phyloP scores from a whole-genome alignment of 2,888 invertebrate species.

The Dexiosoma caninum region DNA sequence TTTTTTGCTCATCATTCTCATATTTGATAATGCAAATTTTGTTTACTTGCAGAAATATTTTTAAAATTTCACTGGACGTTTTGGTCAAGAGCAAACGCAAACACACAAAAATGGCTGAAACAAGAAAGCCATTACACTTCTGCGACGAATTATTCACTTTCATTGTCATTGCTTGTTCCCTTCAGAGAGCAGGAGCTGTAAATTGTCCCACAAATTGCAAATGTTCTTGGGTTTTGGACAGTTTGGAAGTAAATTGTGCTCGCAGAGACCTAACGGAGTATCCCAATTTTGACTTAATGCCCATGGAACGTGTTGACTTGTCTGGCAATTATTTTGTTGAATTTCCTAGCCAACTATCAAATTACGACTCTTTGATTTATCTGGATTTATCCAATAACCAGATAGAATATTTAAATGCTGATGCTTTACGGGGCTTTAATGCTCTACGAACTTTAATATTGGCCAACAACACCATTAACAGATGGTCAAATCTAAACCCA shows the following conservation, averaged over 20 bases:
- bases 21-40: no score
- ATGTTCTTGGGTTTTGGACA: constrained; percentile 74
- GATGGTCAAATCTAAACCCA: constrained; percentile 81
- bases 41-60: constrained; percentile 6
- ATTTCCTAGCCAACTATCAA: constrained; percentile 80
- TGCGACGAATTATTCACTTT: neutral
- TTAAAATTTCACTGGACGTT: no score
- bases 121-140: neutral
- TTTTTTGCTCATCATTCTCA: neutral
- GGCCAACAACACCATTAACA: constrained; percentile 81
- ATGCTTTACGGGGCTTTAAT: constrained; percentile 79
- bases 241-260: constrained; percentile 74
- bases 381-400: constrained; percentile 80
- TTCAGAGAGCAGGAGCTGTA: constrained; percentile 44
- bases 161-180: neutral
- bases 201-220: constrained; percentile 73
- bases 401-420: constrained; percentile 78
- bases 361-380: constrained; percentile 79
- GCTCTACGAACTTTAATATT: constrained; percentile 82
- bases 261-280: constrained; percentile 67
- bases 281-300: constrained; percentile 71
- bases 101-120: neutral
- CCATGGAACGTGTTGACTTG: constrained; percentile 81
- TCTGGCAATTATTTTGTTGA: constrained; percentile 81
- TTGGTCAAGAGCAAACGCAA: neutral